These are phyloP conservation scores for Saccostrea glomerata DNA, from an alignment of 1,140 invertebrate species.

Conservation along the genomic window DNA sequence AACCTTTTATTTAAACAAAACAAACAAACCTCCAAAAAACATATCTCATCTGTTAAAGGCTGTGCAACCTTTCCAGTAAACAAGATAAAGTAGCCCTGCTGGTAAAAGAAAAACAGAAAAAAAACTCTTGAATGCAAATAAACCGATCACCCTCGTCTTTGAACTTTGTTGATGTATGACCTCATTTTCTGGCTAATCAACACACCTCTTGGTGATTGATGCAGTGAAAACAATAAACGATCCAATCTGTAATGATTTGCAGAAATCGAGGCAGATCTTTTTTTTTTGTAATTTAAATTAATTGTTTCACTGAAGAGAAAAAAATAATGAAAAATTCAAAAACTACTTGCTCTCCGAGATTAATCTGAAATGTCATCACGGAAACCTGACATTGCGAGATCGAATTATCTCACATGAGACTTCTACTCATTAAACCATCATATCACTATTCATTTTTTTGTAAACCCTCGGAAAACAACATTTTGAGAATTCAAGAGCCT, in stretches of 20 bases:
- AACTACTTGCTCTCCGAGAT: neutral
- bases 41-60: conserved; percentile 8
- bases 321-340: neutral
- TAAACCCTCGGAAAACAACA: neutral
- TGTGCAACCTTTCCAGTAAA: neutral
- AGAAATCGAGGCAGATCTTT: neutral
- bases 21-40: neutral
- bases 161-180: conserved; percentile 20
- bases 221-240: neutral
- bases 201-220: conserved; percentile 12
- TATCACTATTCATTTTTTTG: conserved; percentile 5
- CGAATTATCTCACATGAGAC: neutral
- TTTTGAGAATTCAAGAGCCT: neutral
- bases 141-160: conserved; percentile 3
- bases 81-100: neutral
- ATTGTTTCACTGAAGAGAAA: neutral
- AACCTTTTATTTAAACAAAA: neutral
- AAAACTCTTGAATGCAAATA: conserved; percentile 3
- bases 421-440: neutral
- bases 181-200: conserved; percentile 36
- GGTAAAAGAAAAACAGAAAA: too few relatives aligned
- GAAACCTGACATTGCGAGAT: neutral
- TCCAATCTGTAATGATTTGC: neutral
- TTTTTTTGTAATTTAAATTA: neutral
- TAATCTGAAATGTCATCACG: neutral